Evolutionary conservation across 92 coral and sea anemone species (phyloP), one percentile per base, ranked within the genome.

Genomic region (Chrysogorgia sp.): DNA sequence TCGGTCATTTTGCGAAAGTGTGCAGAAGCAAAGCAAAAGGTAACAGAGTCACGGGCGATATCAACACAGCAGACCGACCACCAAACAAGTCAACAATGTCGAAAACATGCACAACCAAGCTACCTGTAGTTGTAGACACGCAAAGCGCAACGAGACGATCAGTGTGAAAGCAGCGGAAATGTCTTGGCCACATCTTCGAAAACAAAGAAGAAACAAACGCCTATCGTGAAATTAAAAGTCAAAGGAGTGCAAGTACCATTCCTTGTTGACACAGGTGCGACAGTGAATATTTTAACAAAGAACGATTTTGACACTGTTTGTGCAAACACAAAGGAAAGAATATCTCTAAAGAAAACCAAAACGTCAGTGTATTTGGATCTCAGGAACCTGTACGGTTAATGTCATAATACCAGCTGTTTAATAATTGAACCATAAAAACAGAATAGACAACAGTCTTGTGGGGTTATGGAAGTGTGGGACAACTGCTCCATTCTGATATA

Each of bases 261-360:
- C 63, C 49, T 65, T 12, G 63, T 78, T 29, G 83, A 78, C 30
- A 63, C 83, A 7, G 83, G 83, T 15, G 83, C 83, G n/a, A 40
- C 76, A 30, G 83, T 78, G 47, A 78, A 78, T 50, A 63, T 78
- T 28, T 13, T 78, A 58, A 66, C 75, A 20, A 23, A 2, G 19
- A 49, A 29, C 13, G 77, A 64, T 33, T 79, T 23, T 52, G 84
- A 57, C 15, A 75, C 25, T 26, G 32, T 75, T 58, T 56, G 67
- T 41, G 34, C 30, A 23, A 30, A 22, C 22, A 32, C 80, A 57
- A 55, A 17, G 32, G 29, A 61, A 33, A 58, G 53, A n/a, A 23
- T 56, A 33, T 48, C 65, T 1, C 26, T 79, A 65, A 47, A 48
- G 34, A 66, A 64, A 7, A 0, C 84, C 60, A 79, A 64, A 50